These are phyloP conservation scores for Heliconius cydno DNA, from an alignment of 2,888 invertebrate species.

Conservation along the genomic window DNA sequence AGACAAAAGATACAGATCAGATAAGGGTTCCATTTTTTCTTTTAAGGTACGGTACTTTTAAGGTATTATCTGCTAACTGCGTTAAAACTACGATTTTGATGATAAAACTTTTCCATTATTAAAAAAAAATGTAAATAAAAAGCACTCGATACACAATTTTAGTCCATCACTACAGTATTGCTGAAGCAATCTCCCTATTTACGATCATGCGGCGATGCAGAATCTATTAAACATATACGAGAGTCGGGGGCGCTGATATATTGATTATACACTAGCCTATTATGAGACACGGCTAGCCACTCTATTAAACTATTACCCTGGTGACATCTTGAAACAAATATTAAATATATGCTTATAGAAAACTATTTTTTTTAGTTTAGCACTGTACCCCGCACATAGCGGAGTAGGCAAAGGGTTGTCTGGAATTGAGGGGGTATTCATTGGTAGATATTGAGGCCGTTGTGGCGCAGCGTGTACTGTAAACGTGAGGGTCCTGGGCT, in stretches of 20 bases:
- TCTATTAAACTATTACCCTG: conserved; percentile 3
- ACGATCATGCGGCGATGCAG: conserved; percentile 61
- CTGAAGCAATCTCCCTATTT: conserved; percentile 66
- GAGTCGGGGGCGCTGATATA: conserved; percentile 59
- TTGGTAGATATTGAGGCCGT: no score
- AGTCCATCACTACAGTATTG: conserved; percentile 54
- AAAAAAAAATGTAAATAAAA: not conserved
- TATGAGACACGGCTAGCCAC: conserved; percentile 24
- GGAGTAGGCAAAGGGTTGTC: no score
- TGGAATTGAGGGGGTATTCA: no score
- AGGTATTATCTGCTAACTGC: no score
- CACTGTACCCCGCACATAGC: no score
- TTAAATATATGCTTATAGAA: not conserved
- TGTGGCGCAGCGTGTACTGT: no score
- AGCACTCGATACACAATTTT: conserved; percentile 24
- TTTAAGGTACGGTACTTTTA: no score
- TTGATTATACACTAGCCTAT: conserved; percentile 55
- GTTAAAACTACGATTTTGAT: no score
- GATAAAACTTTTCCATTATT: not conserved
- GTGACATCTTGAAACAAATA: not conserved
- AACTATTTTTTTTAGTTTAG: not conserved
- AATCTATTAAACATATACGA: conserved; percentile 61
- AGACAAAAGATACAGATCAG: no score
- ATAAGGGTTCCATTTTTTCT: no score
- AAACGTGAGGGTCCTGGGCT: no score